Percentiles rank a stretch among this genome's conserved stretches.
Evolutionary conservation across 2,113 vertebrate genomes (phyloP).

Genomic region (Cryptoleucopteryx plumbea): DNA sequence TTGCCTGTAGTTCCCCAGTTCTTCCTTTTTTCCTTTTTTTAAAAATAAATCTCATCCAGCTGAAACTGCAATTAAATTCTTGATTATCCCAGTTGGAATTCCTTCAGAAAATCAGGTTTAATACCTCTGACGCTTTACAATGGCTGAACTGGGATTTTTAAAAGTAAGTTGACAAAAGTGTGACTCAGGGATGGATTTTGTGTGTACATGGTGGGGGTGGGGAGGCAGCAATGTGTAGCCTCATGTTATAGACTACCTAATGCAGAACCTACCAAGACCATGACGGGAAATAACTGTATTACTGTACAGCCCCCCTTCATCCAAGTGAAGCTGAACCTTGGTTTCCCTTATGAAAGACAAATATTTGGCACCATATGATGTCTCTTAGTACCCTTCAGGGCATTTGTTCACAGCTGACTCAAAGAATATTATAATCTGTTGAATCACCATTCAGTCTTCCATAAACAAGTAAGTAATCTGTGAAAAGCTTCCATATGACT

Average conservation of each 20-base stretch:
- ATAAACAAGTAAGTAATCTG: background rate
- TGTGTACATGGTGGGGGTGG: too few relatives aligned
- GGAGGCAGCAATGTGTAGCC: background rate
- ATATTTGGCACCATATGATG: background rate
- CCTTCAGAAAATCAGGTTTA: background rate
- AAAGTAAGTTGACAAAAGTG: background rate
- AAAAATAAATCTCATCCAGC: background rate
- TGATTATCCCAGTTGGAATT: background rate
- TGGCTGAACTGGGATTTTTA: background rate
- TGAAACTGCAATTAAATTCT: background rate
- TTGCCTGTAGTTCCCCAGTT: too few relatives aligned
- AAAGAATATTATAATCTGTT: background rate
- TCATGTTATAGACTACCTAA: background rate
- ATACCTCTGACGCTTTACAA: background rate
- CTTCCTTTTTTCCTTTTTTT: too few relatives aligned
- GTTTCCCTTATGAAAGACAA: background rate
- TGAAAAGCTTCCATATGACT: background rate
- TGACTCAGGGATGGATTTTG: background rate
- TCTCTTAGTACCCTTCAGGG: background rate
- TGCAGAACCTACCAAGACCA: background rate
- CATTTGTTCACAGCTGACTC: background rate
- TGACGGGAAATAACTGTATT: background rate
- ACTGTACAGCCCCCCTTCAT: background rate
- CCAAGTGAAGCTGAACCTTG: background rate
- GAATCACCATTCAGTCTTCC: background rate